phyloP scores from a whole-genome alignment of 2,797 vertebrate genomes.

The Glossophaga mutica region DNA sequence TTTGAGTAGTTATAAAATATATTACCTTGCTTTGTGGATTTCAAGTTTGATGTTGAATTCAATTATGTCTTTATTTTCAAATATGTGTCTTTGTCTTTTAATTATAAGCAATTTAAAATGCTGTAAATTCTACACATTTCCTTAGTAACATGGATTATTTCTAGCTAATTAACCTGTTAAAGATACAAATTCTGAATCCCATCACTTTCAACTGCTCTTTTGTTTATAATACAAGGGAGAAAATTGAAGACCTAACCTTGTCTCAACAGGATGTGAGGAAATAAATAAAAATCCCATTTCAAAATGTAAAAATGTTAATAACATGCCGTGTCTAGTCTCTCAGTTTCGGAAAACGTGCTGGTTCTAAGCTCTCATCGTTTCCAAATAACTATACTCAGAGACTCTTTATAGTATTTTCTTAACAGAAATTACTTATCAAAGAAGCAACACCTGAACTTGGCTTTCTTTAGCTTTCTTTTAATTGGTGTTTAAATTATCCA shows the following conservation, averaged over 20 bases:
- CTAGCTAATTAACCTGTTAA: slow-evolving; percentile 18
- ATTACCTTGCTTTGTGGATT: background rate
- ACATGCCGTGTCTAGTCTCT: background rate
- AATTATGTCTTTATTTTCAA: background rate
- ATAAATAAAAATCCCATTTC: slow-evolving; percentile 51
- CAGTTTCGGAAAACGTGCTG: background rate
- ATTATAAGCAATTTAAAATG: slow-evolving; percentile 31
- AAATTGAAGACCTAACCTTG: slow-evolving; percentile 46
- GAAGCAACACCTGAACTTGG: background rate
- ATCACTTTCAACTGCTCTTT: background rate
- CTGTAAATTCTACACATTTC: background rate
- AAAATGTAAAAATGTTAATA: slow-evolving; percentile 60
- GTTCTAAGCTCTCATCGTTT: background rate
- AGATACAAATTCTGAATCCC: background rate
- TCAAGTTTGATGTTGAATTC: background rate
- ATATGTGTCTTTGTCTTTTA: background rate
- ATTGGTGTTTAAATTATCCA: slow-evolving; percentile 54
- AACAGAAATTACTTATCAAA: slow-evolving; percentile 27
- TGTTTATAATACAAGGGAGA: slow-evolving; percentile 4
- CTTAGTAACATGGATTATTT: background rate
- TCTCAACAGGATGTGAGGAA: slow-evolving; percentile 25
- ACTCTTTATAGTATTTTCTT: background rate
- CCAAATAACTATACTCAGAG: background rate
- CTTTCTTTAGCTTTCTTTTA: slow-evolving; percentile 40
- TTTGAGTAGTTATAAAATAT: background rate